Conservation (phyloP, 2,113 vertebrate genomes). For the Dolichotis patagonum region DNA sequence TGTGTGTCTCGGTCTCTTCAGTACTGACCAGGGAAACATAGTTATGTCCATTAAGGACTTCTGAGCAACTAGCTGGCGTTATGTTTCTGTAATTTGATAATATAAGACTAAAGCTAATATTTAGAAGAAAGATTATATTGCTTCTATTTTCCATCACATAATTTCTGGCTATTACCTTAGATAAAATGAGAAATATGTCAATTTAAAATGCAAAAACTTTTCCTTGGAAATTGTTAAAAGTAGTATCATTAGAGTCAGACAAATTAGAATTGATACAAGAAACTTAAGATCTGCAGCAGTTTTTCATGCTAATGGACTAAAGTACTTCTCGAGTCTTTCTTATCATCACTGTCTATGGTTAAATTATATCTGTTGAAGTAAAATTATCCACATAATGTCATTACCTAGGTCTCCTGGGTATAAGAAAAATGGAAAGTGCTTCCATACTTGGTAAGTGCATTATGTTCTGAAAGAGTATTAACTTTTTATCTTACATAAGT, state of each 20-base stretch:
- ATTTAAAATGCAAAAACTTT: conserved; percentile 71
- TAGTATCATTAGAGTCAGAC: conserved; percentile 47
- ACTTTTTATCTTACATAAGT: conserved; percentile 70
- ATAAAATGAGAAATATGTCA: conserved; percentile 66
- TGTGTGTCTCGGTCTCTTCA: neutral
- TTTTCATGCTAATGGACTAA: conserved; percentile 72
- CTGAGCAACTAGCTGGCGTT: neutral
- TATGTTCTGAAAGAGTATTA: conserved; percentile 69
- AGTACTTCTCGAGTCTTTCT: conserved; percentile 68
- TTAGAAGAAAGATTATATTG: conserved; percentile 24
- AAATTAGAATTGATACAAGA: conserved; percentile 59
- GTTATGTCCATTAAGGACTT: neutral
- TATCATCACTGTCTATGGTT: conserved; percentile 48
- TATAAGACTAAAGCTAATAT: neutral
- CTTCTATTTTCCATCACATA: conserved; percentile 38
- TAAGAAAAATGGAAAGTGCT: conserved; percentile 70
- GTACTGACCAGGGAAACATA: too few species aligned
- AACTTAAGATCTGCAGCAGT: conserved; percentile 58
- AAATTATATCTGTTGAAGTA: conserved; percentile 71
- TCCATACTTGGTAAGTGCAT: conserved; percentile 58
- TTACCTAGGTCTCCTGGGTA: conserved; percentile 71
- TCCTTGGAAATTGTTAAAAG: conserved; percentile 59
- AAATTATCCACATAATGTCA: conserved; percentile 72
- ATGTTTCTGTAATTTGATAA: neutral
- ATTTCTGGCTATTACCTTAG: conserved; percentile 54